These are phyloP conservation scores for Procavia capensis DNA, from an alignment of 2,113 vertebrate species.

Conservation along the genomic window DNA sequence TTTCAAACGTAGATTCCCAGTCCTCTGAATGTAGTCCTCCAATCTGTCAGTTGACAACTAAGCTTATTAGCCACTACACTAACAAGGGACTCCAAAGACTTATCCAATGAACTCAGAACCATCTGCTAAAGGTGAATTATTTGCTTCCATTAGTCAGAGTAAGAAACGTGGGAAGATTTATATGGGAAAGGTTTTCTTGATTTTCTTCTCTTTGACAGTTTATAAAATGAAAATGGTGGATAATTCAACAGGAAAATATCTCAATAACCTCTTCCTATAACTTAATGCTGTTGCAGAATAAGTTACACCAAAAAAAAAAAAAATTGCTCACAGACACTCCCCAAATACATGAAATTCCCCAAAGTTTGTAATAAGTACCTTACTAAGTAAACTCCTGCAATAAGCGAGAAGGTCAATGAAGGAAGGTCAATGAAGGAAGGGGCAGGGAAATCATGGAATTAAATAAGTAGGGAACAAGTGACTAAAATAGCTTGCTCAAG, in stretches of 20 bases:
- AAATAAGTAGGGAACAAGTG: background rate
- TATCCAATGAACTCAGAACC: background rate
- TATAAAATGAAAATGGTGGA: background rate
- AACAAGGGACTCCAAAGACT: background rate
- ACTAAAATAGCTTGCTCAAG: background rate
- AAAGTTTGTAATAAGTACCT: background rate
- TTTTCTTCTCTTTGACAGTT: constrained; percentile 27
- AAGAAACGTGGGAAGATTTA: constrained; percentile 19
- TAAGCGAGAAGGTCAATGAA: background rate
- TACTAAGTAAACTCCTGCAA: background rate
- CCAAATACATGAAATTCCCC: background rate
- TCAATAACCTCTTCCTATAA: background rate
- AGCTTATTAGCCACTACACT: background rate
- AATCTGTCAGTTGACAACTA: background rate
- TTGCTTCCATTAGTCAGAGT: background rate
- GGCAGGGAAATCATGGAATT: background rate
- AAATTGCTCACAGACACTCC: background rate
- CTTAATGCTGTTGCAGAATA: background rate
- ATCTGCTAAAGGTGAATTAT: background rate
- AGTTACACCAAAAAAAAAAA: background rate
- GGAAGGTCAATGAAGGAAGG: background rate
- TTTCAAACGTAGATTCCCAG: background rate
- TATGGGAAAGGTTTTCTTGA: constrained; percentile 7
- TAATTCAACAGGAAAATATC: background rate
- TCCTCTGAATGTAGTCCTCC: background rate